Evolutionary conservation across 2,113 vertebrate genomes (phyloP), one percentile per base, ranked within the genome.

Genomic region (Anser cygnoides): DNA sequence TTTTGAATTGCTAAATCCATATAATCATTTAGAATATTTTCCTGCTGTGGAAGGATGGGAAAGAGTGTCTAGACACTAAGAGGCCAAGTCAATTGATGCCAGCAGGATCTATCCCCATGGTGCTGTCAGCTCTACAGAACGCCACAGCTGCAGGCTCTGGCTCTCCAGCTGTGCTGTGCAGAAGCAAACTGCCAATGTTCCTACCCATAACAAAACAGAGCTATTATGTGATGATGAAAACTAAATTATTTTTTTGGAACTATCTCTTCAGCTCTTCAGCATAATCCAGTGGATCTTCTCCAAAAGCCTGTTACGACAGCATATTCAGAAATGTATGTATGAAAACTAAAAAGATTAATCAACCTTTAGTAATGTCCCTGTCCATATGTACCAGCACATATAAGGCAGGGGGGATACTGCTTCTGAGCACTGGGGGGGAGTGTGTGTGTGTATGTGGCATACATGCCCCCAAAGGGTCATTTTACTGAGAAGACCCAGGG

Each of bases 1-100:
- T 88, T 86, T 84, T 71, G 95, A 89, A 94, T 59, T 86, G 83
- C 89, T 93, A 78, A 94, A 90, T 29, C 79, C 79, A 20, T 71
- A 46, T 9, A 80, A 84, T 43, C 57, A 28, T 35, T 59, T 62
- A 22, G 83, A 57, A 81, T 46, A 26, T 71, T 91, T 87, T 87
- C 77, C 92, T 68, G 87, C 79, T 44, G 79, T 77, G 91, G 81
- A 81, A 86, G 89, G 89, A 80, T 58, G 92, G 93, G 75, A 63
- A 86, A 88, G 67, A 74, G 59, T 18, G 90, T 81, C 55, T 77
- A 84, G 90, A 92, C 90, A 29, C 26, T 0, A 28, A 26, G 87
- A 80, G 79, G 90, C 82, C 37, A 81, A 88, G 75, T 19, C 92
- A 50, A 73, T 66, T 77, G 90, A 83, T 70, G 81, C 88, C 0